phyloP scores from a whole-genome alignment of 2,113 vertebrate genomes.

The Prunella himalayana region DNA sequence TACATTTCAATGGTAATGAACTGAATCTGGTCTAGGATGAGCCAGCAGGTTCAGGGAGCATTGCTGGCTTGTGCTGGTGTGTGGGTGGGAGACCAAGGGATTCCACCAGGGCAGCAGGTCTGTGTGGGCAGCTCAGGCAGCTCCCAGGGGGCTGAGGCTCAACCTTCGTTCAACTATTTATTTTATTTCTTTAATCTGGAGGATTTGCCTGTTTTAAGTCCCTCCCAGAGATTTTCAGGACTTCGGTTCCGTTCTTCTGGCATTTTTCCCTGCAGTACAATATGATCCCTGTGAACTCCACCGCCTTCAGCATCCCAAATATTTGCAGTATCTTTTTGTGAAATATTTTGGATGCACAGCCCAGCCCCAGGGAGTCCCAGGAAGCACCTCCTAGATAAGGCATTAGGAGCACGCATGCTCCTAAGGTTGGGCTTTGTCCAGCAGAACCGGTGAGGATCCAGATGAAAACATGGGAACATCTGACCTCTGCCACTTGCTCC shows the following conservation, averaged over 20 bases:
- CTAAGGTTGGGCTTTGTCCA: neutral
- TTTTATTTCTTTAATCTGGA: neutral
- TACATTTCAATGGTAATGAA: neutral
- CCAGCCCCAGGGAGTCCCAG: neutral
- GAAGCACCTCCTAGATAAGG: conserved; percentile 35
- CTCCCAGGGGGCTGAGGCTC: neutral
- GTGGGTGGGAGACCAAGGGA: accelerated
- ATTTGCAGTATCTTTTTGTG: conserved; percentile 40
- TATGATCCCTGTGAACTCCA: neutral
- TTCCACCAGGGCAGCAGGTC: neutral
- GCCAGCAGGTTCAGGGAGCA: neutral
- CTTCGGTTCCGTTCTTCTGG: neutral
- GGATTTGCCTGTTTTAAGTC: neutral
- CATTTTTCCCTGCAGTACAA: neutral
- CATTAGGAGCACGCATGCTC: neutral
- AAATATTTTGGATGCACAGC: conserved; percentile 6
- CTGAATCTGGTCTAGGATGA: neutral
- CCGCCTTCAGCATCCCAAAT: conserved; percentile 28
- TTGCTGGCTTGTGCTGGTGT: neutral
- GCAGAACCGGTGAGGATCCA: neutral
- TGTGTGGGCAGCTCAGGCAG: neutral
- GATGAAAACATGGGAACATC: neutral
- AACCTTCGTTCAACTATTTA: neutral
- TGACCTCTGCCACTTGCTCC: neutral
- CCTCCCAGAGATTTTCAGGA: neutral